Percentiles rank a stretch among this genome's conserved stretches.
phyloP scores from a whole-genome alignment of 2,797 vertebrate genomes.

The Spheniscus humboldti region DNA sequence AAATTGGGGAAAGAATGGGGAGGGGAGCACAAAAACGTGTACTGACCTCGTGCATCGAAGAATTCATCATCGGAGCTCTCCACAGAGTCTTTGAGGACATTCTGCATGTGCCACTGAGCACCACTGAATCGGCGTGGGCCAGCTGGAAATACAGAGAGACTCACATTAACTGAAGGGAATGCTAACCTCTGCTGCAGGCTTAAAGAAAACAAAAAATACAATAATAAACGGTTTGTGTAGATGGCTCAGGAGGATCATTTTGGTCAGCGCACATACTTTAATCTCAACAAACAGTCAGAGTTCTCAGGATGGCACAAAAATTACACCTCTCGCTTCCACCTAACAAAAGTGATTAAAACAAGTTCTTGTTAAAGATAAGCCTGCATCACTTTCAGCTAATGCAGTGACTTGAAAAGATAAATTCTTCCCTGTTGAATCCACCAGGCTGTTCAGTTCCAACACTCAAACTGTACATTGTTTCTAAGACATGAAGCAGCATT shows the following conservation, averaged over 20 bases:
- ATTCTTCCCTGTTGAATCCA: not conserved
- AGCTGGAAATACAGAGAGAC: conserved; percentile 71
- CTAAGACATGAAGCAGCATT: not conserved
- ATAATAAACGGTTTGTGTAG: not conserved
- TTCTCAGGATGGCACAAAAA: not conserved
- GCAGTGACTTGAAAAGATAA: not conserved
- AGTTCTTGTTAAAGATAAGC: not conserved
- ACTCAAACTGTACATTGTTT: not conserved
- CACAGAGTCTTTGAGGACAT: conserved; percentile 87
- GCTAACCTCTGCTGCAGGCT: not conserved
- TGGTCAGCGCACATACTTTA: not conserved
- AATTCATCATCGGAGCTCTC: conserved; percentile 98
- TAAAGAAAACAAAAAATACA: not conserved
- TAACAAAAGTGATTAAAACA: not conserved
- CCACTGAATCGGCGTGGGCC: conserved; percentile 77
- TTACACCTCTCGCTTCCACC: not conserved
- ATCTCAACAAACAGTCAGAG: not conserved
- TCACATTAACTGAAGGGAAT: not conserved
- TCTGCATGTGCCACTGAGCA: conserved; percentile 86
- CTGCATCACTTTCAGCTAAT: not conserved
- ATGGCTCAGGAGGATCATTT: not conserved
- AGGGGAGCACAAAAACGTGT: not conserved
- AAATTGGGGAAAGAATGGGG: not conserved
- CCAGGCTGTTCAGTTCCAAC: not conserved
- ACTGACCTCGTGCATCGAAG: conserved; percentile 96